Conservation (phyloP, 2,113 vertebrate species). For the Elaphurus davidianus region DNA sequence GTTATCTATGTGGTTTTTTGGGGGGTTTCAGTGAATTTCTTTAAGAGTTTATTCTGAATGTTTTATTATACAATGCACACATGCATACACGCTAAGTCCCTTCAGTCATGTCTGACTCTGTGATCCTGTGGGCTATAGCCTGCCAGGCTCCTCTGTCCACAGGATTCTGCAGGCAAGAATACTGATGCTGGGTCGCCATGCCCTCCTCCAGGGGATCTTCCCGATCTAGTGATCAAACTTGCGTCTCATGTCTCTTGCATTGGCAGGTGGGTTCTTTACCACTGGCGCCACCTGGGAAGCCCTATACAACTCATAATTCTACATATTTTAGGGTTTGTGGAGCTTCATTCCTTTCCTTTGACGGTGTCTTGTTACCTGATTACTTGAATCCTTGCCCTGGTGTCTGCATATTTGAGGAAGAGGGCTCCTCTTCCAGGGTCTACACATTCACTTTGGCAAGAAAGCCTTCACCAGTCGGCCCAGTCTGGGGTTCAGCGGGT, state of each 20-base stretch:
- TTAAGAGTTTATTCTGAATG: not conserved
- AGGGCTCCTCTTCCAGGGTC: not conserved
- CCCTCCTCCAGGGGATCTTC: not conserved
- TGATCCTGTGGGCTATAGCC: not conserved
- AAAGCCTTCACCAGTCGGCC: not conserved
- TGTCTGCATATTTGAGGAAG: not conserved
- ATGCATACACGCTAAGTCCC: not conserved
- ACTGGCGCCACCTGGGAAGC: not conserved
- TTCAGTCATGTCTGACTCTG: not conserved
- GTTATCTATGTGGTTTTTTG: not conserved
- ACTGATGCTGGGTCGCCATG: not conserved
- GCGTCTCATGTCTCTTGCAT: not conserved
- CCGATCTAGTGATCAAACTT: not conserved
- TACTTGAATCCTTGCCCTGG: not conserved
- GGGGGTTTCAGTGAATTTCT: not conserved
- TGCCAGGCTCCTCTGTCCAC: not conserved
- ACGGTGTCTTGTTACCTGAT: not conserved
- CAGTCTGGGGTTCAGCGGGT: not conserved
- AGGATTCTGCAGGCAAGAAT: not conserved
- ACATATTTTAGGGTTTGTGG: not conserved
- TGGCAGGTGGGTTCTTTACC: not conserved
- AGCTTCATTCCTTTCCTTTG: not conserved
- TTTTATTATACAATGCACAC: not conserved
- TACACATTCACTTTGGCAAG: not conserved
- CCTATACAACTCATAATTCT: not conserved